Base-by-base conservation (phyloP, 2,888 invertebrate species). In the Tetragonula carbonaria region DNA sequence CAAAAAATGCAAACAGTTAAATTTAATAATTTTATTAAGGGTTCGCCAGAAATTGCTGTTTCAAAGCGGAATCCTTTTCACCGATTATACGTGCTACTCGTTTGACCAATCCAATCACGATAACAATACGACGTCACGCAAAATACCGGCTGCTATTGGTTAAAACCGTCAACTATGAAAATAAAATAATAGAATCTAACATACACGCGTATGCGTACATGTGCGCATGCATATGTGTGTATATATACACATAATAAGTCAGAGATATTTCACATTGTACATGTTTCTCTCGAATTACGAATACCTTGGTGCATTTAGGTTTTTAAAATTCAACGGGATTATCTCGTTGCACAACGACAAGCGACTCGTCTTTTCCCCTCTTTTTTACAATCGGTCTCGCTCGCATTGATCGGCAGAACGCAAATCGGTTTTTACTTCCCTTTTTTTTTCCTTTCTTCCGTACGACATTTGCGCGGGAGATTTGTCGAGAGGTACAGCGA, bases 1-100 rank as follows among this genome's bases (percentile, higher is more conserved):
- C 33, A 23, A 33, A 57, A 78, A 86, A 80, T 82, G 82, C 77
- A 78, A 78, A 87, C 81, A 67, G 71, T 28, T 23, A 68, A 81
- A 78, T 76, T 77, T 81, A 57, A 38, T 78, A 84, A 86, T 73
- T 87, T 86, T 63, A 38, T 62, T n/a, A 72, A 66, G 57, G 21
- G 21, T 51, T 76, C n/a, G 71, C 72, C 59, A 65, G n/a, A 84
- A 87, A 84, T 76, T 83, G 38, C 78, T 84, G 77, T 86, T 87
- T 79, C 72, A 84, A 86, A 86, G 50, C 76, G 82, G 79, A 85
- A 85, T 86, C 82, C 78, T 85, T 86, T 85, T 82, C 63, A n/a
- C 75, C 79, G 65, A 78, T 82, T 62, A 45, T 21, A 86, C 63
- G 72, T 85, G 73, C 65, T 78, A 13, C 68, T 74, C 67, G 75